Evolutionary conservation across 2,888 invertebrate genomes (phyloP), one percentile per base, ranked within the genome.

Genomic region (Diarsia dahlii): DNA sequence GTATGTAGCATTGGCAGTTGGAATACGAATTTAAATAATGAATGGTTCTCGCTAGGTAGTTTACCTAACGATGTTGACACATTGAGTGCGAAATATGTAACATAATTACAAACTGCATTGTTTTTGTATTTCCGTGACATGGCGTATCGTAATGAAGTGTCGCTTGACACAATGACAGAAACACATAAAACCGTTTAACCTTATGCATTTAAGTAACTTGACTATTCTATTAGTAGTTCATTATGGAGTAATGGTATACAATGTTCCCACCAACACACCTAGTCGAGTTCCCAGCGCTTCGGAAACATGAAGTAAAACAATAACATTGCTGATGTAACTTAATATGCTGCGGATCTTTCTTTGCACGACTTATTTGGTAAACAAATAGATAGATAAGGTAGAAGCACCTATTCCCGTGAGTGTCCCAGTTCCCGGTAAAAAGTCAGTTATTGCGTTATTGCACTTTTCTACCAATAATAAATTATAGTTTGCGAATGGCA

Each of bases 131-230:
- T 62, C 52, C 9, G 18, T 54, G 34, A 46, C 65, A 45, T 46
- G 12, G 9, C 28, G 28, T 60, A 64, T 58, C 23, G 46, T 81
- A 71, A 68, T 73, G 50, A 45, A 56, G 39, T 70, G 69, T 79
- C 54, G 67, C 15, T 50, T 74, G 64, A 46, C 50, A 76, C 28
- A 82, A 69, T 66, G 52, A 63, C 65, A 74, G 34, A 71, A 71
- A 74, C 65, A 71, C 34, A 48, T 45, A 34, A 56, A 80, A 63
- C 39, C 73, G 58, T 74, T 74, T 65, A 56, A 71, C 15, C 48
- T 70, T 65, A 74, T 64, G 46, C n/a, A 69, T 84, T 69, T 71
- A 71, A 63, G 71, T 80, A 50, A 65, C 52, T 64, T 74, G 48
- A 65, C 13, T 74, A 74, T 66, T 66, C 60, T 74, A 66, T 66